A percentile compares a stretch with the other conserved stretches of the same genome.
Conservation (phyloP, 2,113 vertebrate species). For the Atlantisia rogersi region DNA sequence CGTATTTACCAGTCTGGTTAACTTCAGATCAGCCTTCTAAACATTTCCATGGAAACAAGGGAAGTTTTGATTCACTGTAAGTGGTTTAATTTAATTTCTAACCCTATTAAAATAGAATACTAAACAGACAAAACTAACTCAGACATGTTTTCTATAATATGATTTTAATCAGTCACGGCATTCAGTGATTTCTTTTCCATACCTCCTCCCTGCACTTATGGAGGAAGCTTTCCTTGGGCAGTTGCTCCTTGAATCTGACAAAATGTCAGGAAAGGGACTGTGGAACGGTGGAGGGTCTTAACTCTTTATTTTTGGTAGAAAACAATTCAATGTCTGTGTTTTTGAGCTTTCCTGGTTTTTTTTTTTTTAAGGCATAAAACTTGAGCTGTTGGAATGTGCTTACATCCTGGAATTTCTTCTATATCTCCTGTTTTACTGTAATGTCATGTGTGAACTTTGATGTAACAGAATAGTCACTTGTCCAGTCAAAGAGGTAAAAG, state of each 20-base stretch:
- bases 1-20: slow-evolving; percentile 66
- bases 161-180: slow-evolving; percentile 27
- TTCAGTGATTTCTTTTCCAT: slow-evolving; percentile 35
- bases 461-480: not conserved
- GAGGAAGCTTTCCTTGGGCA: not conserved
- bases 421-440: not conserved
- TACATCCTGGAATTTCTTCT: not conserved
- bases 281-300: not conserved
- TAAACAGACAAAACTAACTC: not conserved
- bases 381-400: not conserved
- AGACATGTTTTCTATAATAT: slow-evolving; percentile 18
- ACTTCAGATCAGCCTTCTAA: slow-evolving; percentile 63
- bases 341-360: not conserved
- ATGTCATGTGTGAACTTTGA: not conserved
- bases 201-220: not conserved
- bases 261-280: not conserved
- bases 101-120: slow-evolving; percentile 24
- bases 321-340: not conserved
- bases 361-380: not conserved
- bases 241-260: not conserved
- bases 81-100: slow-evolving; percentile 77
- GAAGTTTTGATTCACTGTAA: slow-evolving; percentile 88
- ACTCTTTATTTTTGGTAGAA: not conserved
- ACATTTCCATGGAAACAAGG: slow-evolving; percentile 84
- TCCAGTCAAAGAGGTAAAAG: not conserved